Evolutionary conservation across 1,140 invertebrate species (phyloP), one percentile per base, ranked within the genome.

Genomic region (Meloidogyne exigua): DNA sequence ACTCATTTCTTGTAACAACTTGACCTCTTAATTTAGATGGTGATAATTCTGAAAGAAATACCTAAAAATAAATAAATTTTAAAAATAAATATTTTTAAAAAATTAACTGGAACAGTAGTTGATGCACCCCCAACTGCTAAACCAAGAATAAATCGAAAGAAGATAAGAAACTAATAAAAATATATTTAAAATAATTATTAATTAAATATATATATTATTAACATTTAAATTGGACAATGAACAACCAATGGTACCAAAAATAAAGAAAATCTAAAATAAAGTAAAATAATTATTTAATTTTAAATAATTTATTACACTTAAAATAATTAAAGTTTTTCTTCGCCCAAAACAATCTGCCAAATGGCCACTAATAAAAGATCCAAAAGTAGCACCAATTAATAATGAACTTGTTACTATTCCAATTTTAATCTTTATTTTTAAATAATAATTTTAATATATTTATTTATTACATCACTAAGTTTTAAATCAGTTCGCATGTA

Each of bases 41-140:
- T 2, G 72, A 73, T 36, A 73, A 28, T 64, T 73, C 72, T 21
- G 72, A 44, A 4, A 73, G 15, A 28, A 65, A 73, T 23, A 73
- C 72, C 72, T 73, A 72, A 57, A 42, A 71, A 39, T 26, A 26
- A 10, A 28, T 28, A 36, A 21, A 70, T 39, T n/a, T 44, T 4
- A 21, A 44, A 71, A 44, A 44, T 63, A 12, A 13, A n/a, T n/a
- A n/a, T n/a, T n/a, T n/a, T n/a, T n/a, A 21, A 13, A 2, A 18
- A 64, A 36, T 1, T 13, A 23, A 73, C 72, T 23, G 72, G 72
- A 18, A 73, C 72, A 12, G 57, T 64, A 65, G 72, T 65, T 26
- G 72, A 73, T 13, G 72, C 72, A 25, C 72, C 72, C 4, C 72
- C 72, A 36, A 73, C 72, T 36, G 72, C 72, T 13, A 73, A 23